These are phyloP conservation scores for Apodemus agrarius DNA, from an alignment of 2,797 vertebrate genomes.

Conservation along the genomic window DNA sequence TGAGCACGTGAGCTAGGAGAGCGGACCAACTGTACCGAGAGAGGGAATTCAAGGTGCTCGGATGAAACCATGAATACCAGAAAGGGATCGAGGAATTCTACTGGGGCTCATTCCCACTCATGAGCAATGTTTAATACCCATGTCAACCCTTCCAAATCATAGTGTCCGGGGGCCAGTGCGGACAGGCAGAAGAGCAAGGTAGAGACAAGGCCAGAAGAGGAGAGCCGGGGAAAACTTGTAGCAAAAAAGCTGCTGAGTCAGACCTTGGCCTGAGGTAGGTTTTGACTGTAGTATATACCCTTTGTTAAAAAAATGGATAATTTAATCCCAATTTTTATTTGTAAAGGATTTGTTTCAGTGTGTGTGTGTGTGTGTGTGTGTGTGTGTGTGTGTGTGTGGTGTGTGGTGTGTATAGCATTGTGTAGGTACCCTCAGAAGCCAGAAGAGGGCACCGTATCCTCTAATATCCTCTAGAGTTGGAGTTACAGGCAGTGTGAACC, in stretches of 20 bases:
- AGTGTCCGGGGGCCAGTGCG: not conserved
- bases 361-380: not conserved
- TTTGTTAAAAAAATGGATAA: not conserved
- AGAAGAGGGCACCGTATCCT: not conserved
- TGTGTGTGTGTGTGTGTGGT: not conserved
- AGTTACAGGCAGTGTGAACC: not conserved
- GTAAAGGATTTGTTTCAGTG: too few relatives aligned
- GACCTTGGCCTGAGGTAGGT: not conserved
- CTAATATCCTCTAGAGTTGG: not conserved
- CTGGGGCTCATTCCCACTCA: not conserved
- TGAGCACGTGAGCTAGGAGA: not conserved
- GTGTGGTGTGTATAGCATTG: not conserved
- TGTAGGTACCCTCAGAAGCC: not conserved
- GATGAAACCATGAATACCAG: not conserved
- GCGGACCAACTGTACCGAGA: not conserved
- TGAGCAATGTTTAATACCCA: not conserved
- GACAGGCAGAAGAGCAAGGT: not conserved
- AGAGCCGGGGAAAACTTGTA: not conserved
- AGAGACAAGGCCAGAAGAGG: not conserved
- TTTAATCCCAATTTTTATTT: conserved; percentile 32
- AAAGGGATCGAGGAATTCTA: not conserved
- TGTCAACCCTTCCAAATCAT: not conserved
- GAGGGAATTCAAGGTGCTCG: conserved; percentile 25
- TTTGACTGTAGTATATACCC: not conserved
- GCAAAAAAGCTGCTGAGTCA: not conserved